Percentiles rank a stretch among this genome's conserved stretches.
These are phyloP conservation scores for Neosilurus hyrtlii DNA, from an alignment of 2,797 vertebrate genomes.

Conservation along the genomic window DNA sequence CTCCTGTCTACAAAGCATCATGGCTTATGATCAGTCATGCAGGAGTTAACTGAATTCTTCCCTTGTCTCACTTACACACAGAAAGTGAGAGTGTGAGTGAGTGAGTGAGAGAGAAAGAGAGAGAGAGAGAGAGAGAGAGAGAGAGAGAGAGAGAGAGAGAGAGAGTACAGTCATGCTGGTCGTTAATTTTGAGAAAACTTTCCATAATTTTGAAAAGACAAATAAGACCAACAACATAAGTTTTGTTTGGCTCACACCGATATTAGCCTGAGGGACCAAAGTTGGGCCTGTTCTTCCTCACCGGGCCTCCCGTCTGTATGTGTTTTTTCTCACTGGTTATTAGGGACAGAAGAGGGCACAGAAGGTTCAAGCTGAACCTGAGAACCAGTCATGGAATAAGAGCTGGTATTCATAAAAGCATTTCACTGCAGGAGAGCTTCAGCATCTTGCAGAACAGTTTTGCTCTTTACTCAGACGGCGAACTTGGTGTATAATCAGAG, in stretches of 20 bases:
- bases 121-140: background rate
- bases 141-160: background rate
- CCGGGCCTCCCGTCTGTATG: slow-evolving; percentile 23
- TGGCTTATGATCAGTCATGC: background rate
- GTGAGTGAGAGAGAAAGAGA: no score
- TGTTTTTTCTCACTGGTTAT: slow-evolving; percentile 43
- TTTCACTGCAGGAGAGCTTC: slow-evolving; percentile 1
- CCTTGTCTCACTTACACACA: background rate
- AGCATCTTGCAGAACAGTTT: background rate
- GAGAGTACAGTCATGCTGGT: slow-evolving; percentile 1
- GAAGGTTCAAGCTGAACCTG: slow-evolving; percentile 36
- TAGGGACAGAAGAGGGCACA: slow-evolving; percentile 35
- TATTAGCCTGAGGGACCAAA: slow-evolving; percentile 45
- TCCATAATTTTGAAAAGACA: slow-evolving; percentile 52
- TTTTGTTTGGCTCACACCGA: slow-evolving; percentile 48
- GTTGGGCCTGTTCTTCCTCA: slow-evolving; percentile 50
- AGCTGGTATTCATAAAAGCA: slow-evolving; percentile 18
- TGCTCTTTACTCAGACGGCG: slow-evolving; percentile 5
- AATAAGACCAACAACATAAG: slow-evolving; percentile 45
- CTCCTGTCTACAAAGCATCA: background rate
- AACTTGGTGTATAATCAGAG: background rate
- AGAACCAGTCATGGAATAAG: slow-evolving; percentile 39
- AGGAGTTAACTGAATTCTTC: slow-evolving; percentile 3
- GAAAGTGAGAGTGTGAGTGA: no score
- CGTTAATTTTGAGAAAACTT: slow-evolving; percentile 45